These are phyloP conservation scores for Platycercus adscitus DNA, from an alignment of 2,113 vertebrate genomes.

Conservation along the genomic window DNA sequence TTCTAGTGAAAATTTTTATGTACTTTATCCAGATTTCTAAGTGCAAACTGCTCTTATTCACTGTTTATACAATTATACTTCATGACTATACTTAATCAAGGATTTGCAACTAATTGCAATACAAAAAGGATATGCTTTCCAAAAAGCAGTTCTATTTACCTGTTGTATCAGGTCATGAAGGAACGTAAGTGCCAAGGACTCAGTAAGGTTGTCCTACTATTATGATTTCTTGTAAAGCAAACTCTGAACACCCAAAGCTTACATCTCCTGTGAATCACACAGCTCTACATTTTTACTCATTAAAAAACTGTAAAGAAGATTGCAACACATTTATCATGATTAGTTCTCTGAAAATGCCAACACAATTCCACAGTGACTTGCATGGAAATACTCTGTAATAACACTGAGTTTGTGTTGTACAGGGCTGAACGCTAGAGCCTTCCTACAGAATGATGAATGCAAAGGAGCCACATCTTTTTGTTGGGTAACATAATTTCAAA, in stretches of 20 bases:
- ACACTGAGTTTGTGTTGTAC: not conserved
- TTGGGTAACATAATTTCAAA: not conserved
- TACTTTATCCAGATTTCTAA: not conserved
- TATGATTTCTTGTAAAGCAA: not conserved
- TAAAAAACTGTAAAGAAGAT: conserved; percentile 7
- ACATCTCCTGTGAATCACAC: not conserved
- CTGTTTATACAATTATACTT: not conserved
- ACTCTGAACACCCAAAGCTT: not conserved
- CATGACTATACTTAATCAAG: not conserved
- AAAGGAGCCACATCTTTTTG: not conserved
- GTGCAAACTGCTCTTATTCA: not conserved
- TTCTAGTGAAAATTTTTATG: not conserved
- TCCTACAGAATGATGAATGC: not conserved
- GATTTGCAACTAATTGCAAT: not conserved
- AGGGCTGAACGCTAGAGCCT: not conserved
- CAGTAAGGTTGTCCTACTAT: not conserved
- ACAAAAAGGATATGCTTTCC: not conserved
- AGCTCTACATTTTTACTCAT: not conserved
- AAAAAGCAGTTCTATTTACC: not conserved
- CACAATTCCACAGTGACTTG: not conserved
- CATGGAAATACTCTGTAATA: not conserved
- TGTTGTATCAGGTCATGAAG: not conserved
- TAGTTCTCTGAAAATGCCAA: conserved; percentile 26
- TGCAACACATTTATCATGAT: not conserved
- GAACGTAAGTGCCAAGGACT: not conserved